phyloP scores from a whole-genome alignment of 2,888 invertebrate species.

The Chromoteleia sp. region DNA sequence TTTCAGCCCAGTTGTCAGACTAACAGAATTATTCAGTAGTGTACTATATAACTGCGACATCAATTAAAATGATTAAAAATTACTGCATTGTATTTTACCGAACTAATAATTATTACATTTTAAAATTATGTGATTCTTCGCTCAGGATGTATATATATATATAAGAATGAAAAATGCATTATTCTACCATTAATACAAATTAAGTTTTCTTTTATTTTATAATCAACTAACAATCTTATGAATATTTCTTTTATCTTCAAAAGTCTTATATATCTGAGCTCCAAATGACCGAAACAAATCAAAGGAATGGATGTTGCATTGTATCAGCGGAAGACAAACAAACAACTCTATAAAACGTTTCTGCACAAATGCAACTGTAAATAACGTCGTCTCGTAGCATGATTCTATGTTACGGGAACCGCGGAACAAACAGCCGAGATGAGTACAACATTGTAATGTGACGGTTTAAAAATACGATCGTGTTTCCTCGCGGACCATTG shows the following conservation, averaged over 20 bases:
- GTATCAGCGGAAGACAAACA: constrained; percentile 26
- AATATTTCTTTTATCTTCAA: constrained; percentile 2
- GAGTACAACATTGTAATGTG: constrained; percentile 61
- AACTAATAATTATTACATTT: too few species aligned
- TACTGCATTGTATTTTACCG: too few species aligned
- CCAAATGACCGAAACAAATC: constrained; percentile 30
- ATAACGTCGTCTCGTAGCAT: constrained; percentile 26
- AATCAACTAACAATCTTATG: neutral
- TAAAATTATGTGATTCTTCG: too few species aligned
- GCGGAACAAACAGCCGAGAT: constrained; percentile 50
- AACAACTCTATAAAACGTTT: constrained; percentile 40
- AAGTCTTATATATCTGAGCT: constrained; percentile 13
- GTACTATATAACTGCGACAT: too few species aligned
- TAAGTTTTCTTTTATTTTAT: neutral
- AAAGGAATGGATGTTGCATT: constrained; percentile 16
- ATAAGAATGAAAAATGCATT: too few species aligned
- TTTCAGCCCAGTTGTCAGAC: too few species aligned
- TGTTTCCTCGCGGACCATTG: constrained; percentile 59
- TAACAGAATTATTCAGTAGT: too few species aligned
- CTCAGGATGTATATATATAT: too few species aligned
- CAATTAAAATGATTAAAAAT: too few species aligned
- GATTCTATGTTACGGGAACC: constrained; percentile 28
- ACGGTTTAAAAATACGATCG: constrained; percentile 50
- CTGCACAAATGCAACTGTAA: constrained; percentile 40
- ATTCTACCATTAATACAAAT: neutral